Percentiles rank a stretch among this genome's conserved stretches.
Evolutionary conservation across 2,888 invertebrate genomes (phyloP).

Genomic region (Amphipoea oculea): DNA sequence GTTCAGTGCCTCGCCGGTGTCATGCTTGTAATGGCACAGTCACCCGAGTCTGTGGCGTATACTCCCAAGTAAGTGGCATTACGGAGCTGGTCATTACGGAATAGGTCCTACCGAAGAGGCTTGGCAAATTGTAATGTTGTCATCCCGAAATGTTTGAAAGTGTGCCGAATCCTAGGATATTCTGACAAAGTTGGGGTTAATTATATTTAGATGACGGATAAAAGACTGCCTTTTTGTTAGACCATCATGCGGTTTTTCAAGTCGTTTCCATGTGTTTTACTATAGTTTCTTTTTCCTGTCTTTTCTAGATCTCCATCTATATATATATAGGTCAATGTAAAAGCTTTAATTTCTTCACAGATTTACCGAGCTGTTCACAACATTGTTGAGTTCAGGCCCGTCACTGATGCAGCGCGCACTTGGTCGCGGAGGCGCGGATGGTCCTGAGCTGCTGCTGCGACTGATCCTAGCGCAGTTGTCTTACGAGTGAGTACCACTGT

Average conservation of each 20-base stretch:
- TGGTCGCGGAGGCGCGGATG: constrained; percentile 77
- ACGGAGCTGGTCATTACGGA: background rate
- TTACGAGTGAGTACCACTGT: constrained; percentile 63
- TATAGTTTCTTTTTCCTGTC: background rate
- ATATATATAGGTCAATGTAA: background rate
- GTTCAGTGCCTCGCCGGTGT: constrained; percentile 80
- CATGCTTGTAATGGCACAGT: constrained; percentile 81
- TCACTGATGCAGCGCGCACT: constrained; percentile 81
- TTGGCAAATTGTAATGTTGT: background rate
- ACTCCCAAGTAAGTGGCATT: constrained; percentile 77
- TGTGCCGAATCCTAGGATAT: background rate
- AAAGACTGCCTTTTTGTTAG: background rate
- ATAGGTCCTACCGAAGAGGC: background rate
- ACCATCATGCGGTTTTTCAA: background rate
- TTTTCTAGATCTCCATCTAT: background rate
- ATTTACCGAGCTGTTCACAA: constrained; percentile 78
- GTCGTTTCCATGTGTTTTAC: background rate
- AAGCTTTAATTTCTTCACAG: constrained; percentile 62
- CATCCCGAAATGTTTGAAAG: no score
- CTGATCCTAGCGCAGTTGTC: constrained; percentile 74
- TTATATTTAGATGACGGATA: no score
- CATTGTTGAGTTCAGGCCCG: constrained; percentile 75
- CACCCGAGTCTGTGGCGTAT: constrained; percentile 83
- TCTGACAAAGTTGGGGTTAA: background rate
- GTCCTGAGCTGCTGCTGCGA: constrained; percentile 72